Conservation (phyloP, 2,113 vertebrate species). For the Danionella cerebrum region DNA sequence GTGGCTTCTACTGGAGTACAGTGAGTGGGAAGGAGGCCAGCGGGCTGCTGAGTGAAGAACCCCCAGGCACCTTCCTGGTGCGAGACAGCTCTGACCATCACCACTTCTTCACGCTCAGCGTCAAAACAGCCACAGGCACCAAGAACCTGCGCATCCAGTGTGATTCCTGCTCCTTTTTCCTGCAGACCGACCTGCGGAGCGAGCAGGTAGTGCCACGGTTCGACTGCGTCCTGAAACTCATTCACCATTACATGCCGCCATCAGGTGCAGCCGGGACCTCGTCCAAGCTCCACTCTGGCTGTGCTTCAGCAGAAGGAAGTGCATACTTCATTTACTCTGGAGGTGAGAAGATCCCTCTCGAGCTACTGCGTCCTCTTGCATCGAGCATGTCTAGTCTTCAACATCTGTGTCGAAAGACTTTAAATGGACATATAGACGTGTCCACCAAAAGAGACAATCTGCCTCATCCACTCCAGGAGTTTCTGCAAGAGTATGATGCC, state of each 20-base stretch:
- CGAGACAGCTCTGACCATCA: constrained; percentile 94
- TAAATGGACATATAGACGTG: constrained; percentile 80
- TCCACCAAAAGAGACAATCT: constrained; percentile 76
- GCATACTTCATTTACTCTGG: constrained; percentile 88
- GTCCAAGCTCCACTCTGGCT: constrained; percentile 34
- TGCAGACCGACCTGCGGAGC: constrained; percentile 86
- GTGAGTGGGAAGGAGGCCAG: constrained; percentile 87
- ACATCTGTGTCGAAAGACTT: constrained; percentile 90
- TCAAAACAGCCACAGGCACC: constrained; percentile 86
- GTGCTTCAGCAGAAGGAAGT: constrained; percentile 51
- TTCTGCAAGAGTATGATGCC: constrained; percentile 89
- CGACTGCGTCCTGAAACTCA: constrained; percentile 92
- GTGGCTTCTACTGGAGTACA: constrained; percentile 95
- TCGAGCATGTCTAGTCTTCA: constrained; percentile 86
- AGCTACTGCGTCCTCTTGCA: constrained; percentile 79
- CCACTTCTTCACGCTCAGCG: constrained; percentile 95
- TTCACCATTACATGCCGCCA: constrained; percentile 90
- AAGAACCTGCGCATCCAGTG: constrained; percentile 97
- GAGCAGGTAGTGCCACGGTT: constrained; percentile 81
- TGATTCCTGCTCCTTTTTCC: constrained; percentile 79
- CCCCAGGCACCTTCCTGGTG: constrained; percentile 90
- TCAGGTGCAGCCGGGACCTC: neutral
- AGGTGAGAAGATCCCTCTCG: constrained; percentile 85
- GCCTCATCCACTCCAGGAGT: constrained; percentile 84
- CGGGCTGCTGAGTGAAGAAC: constrained; percentile 78